Evolutionary conservation across 2,797 vertebrate species (phyloP).

Genomic region (Arnoldichthys spilopterus): DNA sequence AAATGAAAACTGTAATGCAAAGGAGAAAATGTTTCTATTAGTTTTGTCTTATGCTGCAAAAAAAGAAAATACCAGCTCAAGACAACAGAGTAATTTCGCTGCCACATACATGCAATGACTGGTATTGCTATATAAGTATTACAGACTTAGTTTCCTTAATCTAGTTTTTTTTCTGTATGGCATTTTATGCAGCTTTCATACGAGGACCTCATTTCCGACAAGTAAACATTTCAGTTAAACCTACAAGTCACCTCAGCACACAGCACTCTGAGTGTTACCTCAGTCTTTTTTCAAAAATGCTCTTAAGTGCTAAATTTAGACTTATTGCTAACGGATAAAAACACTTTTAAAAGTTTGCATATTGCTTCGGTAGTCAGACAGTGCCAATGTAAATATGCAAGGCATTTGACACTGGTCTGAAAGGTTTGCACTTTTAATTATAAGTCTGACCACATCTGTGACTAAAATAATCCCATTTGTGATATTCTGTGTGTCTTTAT

Average conservation of each 20-base stretch:
- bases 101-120: constrained; percentile 21
- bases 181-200: constrained; percentile 17
- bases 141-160: not conserved
- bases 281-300: not conserved
- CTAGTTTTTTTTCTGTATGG: constrained; percentile 37
- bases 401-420: not conserved
- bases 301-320: constrained; percentile 31
- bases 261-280: not conserved
- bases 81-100: not conserved
- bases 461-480: not conserved
- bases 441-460: not conserved
- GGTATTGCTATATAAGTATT: constrained; percentile 21
- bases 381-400: constrained; percentile 3
- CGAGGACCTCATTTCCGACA: not conserved
- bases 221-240: constrained; percentile 14
- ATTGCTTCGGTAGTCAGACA: not conserved
- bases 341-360: not conserved
- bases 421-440: not conserved
- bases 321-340: constrained; percentile 36
- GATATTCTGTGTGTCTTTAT: not conserved
- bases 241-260: constrained; percentile 26
- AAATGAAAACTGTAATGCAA: not conserved
- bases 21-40: not conserved
- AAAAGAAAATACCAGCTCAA: constrained; percentile 11
- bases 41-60: constrained; percentile 1